These are phyloP conservation scores for Therioaphis trifolii DNA, from an alignment of 2,888 invertebrate species.

Conservation along the genomic window DNA sequence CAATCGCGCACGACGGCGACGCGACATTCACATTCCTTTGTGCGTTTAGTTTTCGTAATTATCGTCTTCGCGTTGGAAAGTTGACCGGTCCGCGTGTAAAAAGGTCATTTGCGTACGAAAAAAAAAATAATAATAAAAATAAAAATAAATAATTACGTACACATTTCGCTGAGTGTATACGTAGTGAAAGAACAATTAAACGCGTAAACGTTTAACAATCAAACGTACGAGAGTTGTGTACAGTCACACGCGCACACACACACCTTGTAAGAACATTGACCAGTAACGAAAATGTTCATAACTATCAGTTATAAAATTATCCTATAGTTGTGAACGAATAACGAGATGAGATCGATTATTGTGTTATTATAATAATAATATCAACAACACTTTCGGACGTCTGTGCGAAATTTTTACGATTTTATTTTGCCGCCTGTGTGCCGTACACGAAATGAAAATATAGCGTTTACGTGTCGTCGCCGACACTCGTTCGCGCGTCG, in stretches of 20 bases:
- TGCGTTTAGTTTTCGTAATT: slow-evolving; percentile 9
- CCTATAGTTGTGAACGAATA: too few species aligned
- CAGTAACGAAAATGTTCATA: neutral
- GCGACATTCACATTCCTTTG: slow-evolving; percentile 6
- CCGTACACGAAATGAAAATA: neutral
- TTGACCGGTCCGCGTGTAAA: neutral
- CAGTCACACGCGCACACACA: too few species aligned
- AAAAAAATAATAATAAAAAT: too few species aligned
- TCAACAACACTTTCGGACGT: neutral
- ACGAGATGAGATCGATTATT: neutral
- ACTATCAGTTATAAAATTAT: neutral
- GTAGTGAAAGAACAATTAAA: neutral
- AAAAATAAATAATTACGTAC: too few species aligned
- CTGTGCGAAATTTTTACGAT: neutral
- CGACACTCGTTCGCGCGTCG: neutral
- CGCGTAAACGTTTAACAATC: neutral
- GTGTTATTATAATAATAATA: neutral
- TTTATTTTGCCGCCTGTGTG: too few species aligned
- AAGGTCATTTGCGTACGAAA: neutral
- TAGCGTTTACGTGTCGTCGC: neutral
- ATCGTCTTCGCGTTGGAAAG: neutral
- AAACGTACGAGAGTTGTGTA: neutral
- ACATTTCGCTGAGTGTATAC: too few species aligned
- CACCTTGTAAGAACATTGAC: neutral
- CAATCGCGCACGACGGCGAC: neutral